Conservation (phyloP, 2,113 vertebrate species). For the Thermophis baileyi region DNA sequence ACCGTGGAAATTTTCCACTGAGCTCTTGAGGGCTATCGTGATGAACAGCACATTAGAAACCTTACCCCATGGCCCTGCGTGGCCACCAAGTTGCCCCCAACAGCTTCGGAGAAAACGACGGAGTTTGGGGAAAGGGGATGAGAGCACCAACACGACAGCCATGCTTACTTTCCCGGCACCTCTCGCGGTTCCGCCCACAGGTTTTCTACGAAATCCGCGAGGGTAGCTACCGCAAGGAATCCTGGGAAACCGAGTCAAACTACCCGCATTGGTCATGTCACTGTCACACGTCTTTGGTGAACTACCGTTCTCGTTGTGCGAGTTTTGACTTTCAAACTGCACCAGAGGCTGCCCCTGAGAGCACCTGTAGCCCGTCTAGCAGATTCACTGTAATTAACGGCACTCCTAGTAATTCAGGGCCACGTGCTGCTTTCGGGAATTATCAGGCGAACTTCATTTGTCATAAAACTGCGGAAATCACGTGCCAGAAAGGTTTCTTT, state of each 20-base stretch:
- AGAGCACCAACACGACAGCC: accelerated
- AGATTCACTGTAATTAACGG: background rate
- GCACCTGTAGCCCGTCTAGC: background rate
- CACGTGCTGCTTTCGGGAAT: background rate
- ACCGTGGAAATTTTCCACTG: background rate
- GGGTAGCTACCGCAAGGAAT: accelerated
- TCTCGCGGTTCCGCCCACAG: too few relatives aligned
- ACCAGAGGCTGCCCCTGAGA: background rate
- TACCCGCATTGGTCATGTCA: background rate
- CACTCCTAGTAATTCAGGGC: background rate
- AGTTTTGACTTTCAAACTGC: background rate
- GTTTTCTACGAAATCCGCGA: background rate
- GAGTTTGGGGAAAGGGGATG: background rate
- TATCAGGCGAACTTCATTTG: background rate
- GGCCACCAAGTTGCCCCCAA: conserved; percentile 24
- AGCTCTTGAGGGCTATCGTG: background rate
- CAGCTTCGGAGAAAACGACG: conserved; percentile 35
- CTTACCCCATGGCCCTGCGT: conserved; percentile 43
- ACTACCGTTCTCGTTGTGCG: accelerated
- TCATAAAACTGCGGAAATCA: background rate
- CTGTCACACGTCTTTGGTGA: accelerated
- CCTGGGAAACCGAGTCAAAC: conserved; percentile 36
- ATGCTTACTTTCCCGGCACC: background rate
- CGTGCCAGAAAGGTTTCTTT: background rate
- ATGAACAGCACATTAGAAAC: background rate